phyloP scores from a whole-genome alignment of 2,113 vertebrate genomes.

The Xenopus tropicalis region DNA sequence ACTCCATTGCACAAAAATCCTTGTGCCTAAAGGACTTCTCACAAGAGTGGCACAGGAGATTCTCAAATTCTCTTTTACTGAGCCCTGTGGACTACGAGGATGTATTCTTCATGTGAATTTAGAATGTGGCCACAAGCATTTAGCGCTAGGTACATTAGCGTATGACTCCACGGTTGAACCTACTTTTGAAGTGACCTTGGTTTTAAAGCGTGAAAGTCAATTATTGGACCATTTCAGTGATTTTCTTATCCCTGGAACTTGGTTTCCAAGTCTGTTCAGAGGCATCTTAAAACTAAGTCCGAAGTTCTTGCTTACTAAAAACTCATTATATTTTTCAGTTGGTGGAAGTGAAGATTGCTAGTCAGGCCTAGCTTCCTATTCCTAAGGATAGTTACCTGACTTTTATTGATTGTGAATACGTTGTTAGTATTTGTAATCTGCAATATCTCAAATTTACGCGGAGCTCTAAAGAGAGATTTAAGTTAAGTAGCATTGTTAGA shows the following conservation, averaged over 20 bases:
- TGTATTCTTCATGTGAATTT: conserved; percentile 74
- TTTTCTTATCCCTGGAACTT: conserved; percentile 71
- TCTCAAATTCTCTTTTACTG: conserved; percentile 68
- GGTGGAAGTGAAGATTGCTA: conserved; percentile 76
- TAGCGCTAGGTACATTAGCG: conserved; percentile 72
- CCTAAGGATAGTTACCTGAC: background rate
- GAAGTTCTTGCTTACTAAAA: conserved; percentile 80
- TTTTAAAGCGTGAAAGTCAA: conserved; percentile 79
- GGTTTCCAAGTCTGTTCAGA: conserved; percentile 67
- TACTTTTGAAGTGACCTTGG: conserved; percentile 81
- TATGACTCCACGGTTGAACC: conserved; percentile 76
- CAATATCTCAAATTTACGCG: too few species aligned
- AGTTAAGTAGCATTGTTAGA: too few species aligned
- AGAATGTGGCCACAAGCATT: conserved; percentile 69
- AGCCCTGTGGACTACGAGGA: conserved; percentile 81
- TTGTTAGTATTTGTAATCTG: too few species aligned
- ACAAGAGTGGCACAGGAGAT: conserved; percentile 71
- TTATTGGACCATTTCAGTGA: conserved; percentile 76
- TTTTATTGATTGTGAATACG: too few species aligned
- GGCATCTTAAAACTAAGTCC: conserved; percentile 75
- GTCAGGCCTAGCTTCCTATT: background rate
- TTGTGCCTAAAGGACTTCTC: conserved; percentile 79
- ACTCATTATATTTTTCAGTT: conserved; percentile 77
- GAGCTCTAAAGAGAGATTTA: too few species aligned
- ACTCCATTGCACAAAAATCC: conserved; percentile 75